Percentiles rank a stretch among this genome's conserved stretches.
These are phyloP conservation scores for Trachops cirrhosus DNA, from an alignment of 2,797 vertebrate species.

Conservation along the genomic window DNA sequence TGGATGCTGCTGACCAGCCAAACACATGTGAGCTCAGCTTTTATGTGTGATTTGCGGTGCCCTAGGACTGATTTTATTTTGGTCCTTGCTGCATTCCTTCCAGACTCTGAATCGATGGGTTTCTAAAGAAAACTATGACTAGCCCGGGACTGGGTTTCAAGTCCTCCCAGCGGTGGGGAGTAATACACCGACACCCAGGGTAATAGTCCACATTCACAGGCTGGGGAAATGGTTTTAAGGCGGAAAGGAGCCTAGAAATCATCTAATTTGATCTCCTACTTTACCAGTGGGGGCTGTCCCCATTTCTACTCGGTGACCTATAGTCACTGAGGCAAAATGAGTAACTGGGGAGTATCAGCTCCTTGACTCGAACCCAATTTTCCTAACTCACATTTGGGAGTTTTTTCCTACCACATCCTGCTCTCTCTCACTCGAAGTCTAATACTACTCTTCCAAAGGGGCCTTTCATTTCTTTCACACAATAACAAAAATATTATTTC, in stretches of 20 bases:
- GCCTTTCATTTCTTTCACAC: background rate
- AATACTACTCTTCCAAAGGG: background rate
- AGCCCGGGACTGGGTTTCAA: background rate
- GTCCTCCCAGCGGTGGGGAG: background rate
- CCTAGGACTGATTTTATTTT: background rate
- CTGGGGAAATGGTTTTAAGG: background rate
- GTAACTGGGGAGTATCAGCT: background rate
- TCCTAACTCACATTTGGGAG: background rate
- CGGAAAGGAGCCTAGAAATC: background rate
- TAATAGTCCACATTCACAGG: background rate
- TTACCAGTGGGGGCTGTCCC: background rate
- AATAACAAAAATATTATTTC: conserved; percentile 5
- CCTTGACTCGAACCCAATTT: background rate
- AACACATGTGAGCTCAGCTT: background rate
- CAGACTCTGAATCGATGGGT: background rate
- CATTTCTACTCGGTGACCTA: background rate
- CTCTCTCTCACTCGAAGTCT: background rate
- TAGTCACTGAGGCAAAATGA: background rate
- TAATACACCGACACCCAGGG: background rate
- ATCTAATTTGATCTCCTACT: background rate
- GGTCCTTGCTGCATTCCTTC: background rate
- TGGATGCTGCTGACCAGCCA: background rate
- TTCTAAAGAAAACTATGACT: background rate
- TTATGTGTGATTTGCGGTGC: background rate
- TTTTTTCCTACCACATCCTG: background rate